Evolutionary conservation across 1,140 invertebrate genomes (phyloP), one percentile per base, ranked within the genome.

Genomic region (Philotrypesis tridentata): DNA sequence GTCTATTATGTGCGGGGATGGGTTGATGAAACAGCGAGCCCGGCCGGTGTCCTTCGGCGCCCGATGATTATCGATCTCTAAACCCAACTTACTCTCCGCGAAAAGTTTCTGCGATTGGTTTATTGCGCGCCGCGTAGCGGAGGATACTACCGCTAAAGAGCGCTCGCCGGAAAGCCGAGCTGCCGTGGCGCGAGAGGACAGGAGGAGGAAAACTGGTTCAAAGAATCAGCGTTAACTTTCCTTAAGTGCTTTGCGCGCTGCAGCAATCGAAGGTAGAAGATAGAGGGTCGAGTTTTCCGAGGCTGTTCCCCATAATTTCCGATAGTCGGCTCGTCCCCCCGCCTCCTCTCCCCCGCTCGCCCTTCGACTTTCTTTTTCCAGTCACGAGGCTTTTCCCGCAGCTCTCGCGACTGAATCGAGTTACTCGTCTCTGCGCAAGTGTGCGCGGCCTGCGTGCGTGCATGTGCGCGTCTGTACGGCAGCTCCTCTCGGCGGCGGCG

Each of bases 171-270:
- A 70, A 76, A 75, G 70, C 40, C 33, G 17, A 68, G 67, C 60
- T n/a, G n/a, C n/a, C n/a, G n/a, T n/a, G n/a, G n/a, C 31, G n/a
- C 33, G 55, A 43, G 27, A 61, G 63, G 48, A 40, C 25, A 65
- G 3, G 31, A 55, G 55, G n/a, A 73, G 70, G n/a, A 21, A 83
- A 85, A 85, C 84, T 78, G 84, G 83, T 84, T 85, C 84, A 82
- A 86, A 85, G 84, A 85, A 86, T 86, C 85, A 77, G 78, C 78
- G 81, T 85, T 84, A 86, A 86, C 84, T 86, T 85, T 79, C 70
- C 76, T 81, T 81, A 83, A 84, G 84, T 86, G 82, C 70, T 82
- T 82, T 79, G 79, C 77, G 79, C 77, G 67, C 79, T 82, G 82
- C 79, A 83, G 65, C 75, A 37, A 37, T 37, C 33, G 33, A 37